Base-by-base conservation (phyloP, 2,113 vertebrate species). In the Casuarius casuarius region DNA sequence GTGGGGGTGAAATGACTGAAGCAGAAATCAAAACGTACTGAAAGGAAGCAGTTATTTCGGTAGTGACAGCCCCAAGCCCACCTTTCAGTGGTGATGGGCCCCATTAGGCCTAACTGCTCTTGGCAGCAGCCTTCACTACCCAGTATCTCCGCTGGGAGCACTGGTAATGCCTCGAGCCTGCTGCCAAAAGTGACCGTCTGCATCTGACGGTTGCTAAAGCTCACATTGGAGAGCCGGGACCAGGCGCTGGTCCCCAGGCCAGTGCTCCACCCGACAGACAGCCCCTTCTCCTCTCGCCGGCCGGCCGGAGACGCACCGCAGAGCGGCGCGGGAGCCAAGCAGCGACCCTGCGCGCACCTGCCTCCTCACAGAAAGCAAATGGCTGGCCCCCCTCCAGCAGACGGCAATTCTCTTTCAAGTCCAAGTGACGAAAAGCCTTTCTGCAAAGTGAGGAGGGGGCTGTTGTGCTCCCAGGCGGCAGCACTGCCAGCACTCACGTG, bases 351-450 rank as follows among this genome's bases (percentile, higher is more conserved):
- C 62, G 0, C 89, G 75, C 94, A 96, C 92, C 84, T 94, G 92
- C 95, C 87, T 78, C 84, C 86, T 91, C 76, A 65, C 66, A 54
- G 87, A 78, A 70, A 86, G 87, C 75, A 94, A 97, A 96, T 61
- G 84, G 89, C 75, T 96, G 5, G 0, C 65, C 68, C 90, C 65
- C 62, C 77, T 94, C 87, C 72, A 89, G 74, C 94, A 95, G 94
- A 89, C 78, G 89, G 91, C 66, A 87, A 84, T 92, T 89, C 87
- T 94, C 83, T 81, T 96, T 96, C 89, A 85, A 92, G 85, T 84
- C 84, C 85, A 84, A 96, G 91, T 46, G 48, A 95, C 92, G 87
- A 96, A 87, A 87, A 89, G 71, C 81, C 63, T 71, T 70, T 66
- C 58, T 76, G 74, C 62, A 76, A 56, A 92, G 65, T 13, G 46